Percentiles rank a stretch among this genome's conserved stretches.
These are phyloP conservation scores for Flexamia atlantica DNA, from an alignment of 2,888 invertebrate species.

Conservation along the genomic window DNA sequence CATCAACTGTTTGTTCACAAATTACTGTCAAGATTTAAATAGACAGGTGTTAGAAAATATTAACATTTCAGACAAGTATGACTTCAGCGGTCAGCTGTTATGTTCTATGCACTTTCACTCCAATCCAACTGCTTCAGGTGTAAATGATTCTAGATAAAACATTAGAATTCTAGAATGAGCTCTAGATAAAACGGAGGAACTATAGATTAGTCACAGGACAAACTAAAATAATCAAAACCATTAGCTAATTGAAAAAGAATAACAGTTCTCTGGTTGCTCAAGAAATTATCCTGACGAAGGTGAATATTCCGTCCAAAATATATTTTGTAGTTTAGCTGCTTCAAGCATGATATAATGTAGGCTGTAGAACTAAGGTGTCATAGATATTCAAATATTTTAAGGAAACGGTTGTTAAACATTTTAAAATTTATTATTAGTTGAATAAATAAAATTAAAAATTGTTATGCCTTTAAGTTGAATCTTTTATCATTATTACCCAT, in stretches of 20 bases:
- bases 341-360: neutral
- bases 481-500: neutral
- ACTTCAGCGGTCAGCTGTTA: no score
- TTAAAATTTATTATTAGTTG: slow-evolving; percentile 2
- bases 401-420: neutral
- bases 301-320: slow-evolving; percentile 5
- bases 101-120: no score
- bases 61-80: no score
- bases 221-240: neutral
- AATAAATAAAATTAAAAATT: neutral
- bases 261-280: neutral
- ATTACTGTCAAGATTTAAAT: no score
- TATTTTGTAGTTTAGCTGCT: neutral
- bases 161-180: no score
- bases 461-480: neutral
- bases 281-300: neutral
- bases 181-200: no score
- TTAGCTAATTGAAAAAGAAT: neutral
- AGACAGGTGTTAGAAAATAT: no score
- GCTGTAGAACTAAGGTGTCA: neutral
- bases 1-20: no score
- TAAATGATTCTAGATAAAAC: no score
- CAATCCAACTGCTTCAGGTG: no score
- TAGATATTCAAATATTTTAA: neutral
- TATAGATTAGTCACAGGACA: neutral